Percentiles rank a stretch among this genome's conserved stretches.
These are phyloP conservation scores for Diloba caeruleocephala DNA, from an alignment of 2,888 invertebrate genomes.

Conservation along the genomic window DNA sequence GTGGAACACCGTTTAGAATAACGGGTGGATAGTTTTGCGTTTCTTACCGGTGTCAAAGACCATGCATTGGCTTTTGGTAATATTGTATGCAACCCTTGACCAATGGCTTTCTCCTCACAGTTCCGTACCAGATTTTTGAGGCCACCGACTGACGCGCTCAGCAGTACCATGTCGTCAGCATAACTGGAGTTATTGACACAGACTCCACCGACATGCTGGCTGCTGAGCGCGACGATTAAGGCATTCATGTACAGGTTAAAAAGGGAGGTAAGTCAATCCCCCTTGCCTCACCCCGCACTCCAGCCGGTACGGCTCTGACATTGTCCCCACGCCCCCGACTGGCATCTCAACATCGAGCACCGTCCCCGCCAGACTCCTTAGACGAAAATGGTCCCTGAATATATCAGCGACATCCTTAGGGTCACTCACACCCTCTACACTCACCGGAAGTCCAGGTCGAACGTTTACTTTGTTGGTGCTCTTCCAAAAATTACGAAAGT, in stretches of 20 bases:
- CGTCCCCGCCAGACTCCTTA: not conserved
- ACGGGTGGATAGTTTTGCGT: not conserved
- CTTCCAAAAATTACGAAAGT: conserved; percentile 14
- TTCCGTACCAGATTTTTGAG: not conserved
- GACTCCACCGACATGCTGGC: not conserved
- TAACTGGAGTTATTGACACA: conserved; percentile 8
- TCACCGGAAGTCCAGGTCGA: conserved; percentile 24
- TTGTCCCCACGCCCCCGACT: not conserved
- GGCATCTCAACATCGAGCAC: not conserved
- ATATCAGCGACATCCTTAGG: conserved; percentile 22
- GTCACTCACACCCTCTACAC: conserved; percentile 25
- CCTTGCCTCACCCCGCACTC: conserved; percentile 9
- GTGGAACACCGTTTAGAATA: conserved; percentile 2
- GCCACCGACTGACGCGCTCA: not conserved
- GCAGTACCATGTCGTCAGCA: conserved; percentile 7
- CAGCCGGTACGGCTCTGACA: not conserved
- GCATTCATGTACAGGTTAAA: conserved; percentile 4
- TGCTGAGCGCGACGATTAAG: conserved; percentile 2
- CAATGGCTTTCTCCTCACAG: too few species aligned
- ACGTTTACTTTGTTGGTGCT: conserved; percentile 19
- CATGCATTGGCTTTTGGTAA: too few species aligned
- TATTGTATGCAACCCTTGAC: too few species aligned
- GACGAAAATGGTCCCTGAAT: conserved; percentile 9
- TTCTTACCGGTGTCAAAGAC: too few species aligned
- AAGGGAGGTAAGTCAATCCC: conserved; percentile 5